Evolutionary conservation across 2,113 vertebrate species (phyloP), one percentile per base, ranked within the genome.

Genomic region (Ptilorrhoa leucosticta): DNA sequence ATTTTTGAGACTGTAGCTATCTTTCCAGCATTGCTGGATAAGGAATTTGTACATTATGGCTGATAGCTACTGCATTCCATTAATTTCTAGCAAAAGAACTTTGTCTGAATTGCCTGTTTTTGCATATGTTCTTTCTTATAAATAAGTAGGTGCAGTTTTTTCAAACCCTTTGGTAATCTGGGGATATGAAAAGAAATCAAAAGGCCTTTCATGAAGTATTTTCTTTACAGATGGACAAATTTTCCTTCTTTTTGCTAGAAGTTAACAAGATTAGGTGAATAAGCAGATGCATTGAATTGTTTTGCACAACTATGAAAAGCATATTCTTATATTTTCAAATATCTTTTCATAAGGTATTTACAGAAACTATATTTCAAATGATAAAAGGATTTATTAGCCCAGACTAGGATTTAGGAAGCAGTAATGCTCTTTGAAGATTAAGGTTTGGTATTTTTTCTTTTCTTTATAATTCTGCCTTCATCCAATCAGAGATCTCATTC

Each of bases 371-470:
- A 66, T 82, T 84, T 93, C 23, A 84, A 90, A 80, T 83, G 1
- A n/a, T 83, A 56, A 93, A 63, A 72, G 28, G 45, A 73, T 92
- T 83, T 90, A 47, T 80, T 90, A 87, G 44, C 64, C 22, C 31
- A 65, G 42, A 40, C 51, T 71, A 47, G 37, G n/a, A 50, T 91
- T 86, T 88, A 78, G 28, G 64, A 94, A 89, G 51, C 28, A 79
- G 39, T 80, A 95, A 96, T 95, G 50, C 31, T 90, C 28, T 95
- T 91, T 72, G 75, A 88, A 92, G 75, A 69, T 94, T 83, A 90
- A 27, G 3, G 5, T 35, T 85, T 51, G 51, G 4, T 6, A 1
- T 33, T n/a, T 48, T 56, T 35, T n/a, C 24, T 70, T 93, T 87
- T 8, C 22, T 48, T 89, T 23, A 28, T 37, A 51, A 79, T 73